Conservation (phyloP, 2,797 vertebrate species). For the Myoxocephalus aenaeus region DNA sequence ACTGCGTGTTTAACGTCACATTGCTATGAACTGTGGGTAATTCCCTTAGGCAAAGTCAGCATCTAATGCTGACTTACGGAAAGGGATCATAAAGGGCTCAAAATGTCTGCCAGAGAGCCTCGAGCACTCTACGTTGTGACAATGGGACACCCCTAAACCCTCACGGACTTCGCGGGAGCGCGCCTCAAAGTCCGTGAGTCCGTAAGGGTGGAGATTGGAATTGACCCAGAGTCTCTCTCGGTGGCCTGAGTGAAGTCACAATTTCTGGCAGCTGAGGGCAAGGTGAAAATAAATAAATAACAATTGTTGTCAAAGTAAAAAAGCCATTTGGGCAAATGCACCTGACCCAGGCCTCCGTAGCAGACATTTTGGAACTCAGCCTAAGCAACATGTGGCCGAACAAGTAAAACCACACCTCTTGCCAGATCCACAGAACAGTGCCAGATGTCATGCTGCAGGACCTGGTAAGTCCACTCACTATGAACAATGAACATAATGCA, state of each 20-base stretch:
- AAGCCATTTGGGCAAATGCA: neutral
- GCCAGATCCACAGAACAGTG: conserved; percentile 23
- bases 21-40: no score
- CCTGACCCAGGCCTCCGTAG: neutral
- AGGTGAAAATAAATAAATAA: neutral
- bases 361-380: conserved; percentile 20
- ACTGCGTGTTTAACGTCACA: no score
- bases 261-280: neutral
- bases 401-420: conserved; percentile 10
- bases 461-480: neutral
- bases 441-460: conserved; percentile 30
- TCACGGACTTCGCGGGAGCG: no score
- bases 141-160: no score
- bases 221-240: neutral
- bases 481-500: neutral
- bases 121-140: no score
- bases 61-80: no score
- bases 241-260: neutral
- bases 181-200: no score
- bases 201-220: no score
- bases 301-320: conserved; percentile 2
- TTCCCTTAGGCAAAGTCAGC: no score
- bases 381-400: conserved; percentile 21
- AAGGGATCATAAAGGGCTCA: no score
- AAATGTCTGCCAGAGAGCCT: no score